Conservation (phyloP, 2,888 invertebrate genomes). For the Drosophila multiciliata region DNA sequence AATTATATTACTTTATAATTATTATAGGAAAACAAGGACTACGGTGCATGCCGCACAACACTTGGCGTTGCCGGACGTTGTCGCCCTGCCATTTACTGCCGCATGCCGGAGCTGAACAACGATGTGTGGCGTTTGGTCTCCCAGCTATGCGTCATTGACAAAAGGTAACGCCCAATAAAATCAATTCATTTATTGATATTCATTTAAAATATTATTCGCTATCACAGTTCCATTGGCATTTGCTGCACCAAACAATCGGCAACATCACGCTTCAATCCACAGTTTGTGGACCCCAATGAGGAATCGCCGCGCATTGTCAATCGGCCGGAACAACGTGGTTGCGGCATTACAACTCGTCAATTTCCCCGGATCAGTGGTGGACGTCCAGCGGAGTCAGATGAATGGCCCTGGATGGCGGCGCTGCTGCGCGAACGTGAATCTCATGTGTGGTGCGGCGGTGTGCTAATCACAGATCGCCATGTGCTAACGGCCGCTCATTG, state of each 20-base stretch:
- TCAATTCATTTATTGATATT: neutral
- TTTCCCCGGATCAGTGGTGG: slow-evolving; percentile 87
- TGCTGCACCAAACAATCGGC: slow-evolving; percentile 88
- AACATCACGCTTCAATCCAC: slow-evolving; percentile 72
- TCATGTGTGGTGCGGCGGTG: slow-evolving; percentile 91
- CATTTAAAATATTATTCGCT: neutral
- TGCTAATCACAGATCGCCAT: slow-evolving; percentile 89
- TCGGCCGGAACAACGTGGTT: slow-evolving; percentile 83
- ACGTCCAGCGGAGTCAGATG: slow-evolving; percentile 88
- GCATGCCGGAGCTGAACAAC: slow-evolving; percentile 87
- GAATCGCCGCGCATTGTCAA: slow-evolving; percentile 68
- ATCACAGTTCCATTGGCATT: slow-evolving; percentile 87
- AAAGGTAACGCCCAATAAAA: slow-evolving; percentile 73
- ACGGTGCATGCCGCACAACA: slow-evolving; percentile 87
- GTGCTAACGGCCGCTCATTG: slow-evolving; percentile 87
- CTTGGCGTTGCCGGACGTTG: slow-evolving; percentile 89
- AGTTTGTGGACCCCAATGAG: slow-evolving; percentile 59
- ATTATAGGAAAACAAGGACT: slow-evolving; percentile 87
- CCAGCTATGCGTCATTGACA: slow-evolving; percentile 89
- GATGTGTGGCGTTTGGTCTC: slow-evolving; percentile 88
- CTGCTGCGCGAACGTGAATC: slow-evolving; percentile 87
- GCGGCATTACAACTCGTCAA: slow-evolving; percentile 84
- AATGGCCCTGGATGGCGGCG: slow-evolving; percentile 95
- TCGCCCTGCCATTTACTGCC: slow-evolving; percentile 87
- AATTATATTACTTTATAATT: no score